These are phyloP conservation scores for Lasioglossum figueresi DNA, from an alignment of 2,888 invertebrate species.

Conservation along the genomic window DNA sequence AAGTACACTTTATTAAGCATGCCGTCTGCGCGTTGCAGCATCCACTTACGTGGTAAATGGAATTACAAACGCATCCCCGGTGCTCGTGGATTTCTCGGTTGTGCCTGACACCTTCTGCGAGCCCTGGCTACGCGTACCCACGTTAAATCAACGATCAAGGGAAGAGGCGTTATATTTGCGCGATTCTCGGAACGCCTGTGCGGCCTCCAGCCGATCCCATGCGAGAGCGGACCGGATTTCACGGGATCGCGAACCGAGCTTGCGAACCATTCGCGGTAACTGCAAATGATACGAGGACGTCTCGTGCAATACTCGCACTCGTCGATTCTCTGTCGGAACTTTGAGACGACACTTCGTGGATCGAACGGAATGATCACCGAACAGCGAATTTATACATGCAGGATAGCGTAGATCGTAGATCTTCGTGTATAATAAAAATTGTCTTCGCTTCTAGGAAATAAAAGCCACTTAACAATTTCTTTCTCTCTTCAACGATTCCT, in stretches of 20 bases:
- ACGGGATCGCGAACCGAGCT: not conserved
- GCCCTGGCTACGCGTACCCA: slow-evolving; percentile 37
- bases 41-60: slow-evolving; percentile 77
- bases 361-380: not conserved
- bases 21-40: slow-evolving; percentile 74
- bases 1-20: slow-evolving; percentile 79
- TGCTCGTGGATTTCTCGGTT: slow-evolving; percentile 49
- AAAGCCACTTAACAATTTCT: too few relatives aligned
- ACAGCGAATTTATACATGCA: not conserved
- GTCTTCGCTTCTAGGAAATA: too few relatives aligned
- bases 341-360: not conserved
- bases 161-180: slow-evolving; percentile 45
- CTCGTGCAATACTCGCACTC: not conserved
- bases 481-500: too few relatives aligned
- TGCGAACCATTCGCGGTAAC: not conserved
- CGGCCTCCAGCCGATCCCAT: not conserved
- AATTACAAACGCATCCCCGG: slow-evolving; percentile 78
- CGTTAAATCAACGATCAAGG: slow-evolving; percentile 53
- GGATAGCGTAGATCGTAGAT: not conserved
- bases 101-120: slow-evolving; percentile 61
- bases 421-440: too few relatives aligned
- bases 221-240: not conserved
- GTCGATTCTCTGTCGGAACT: not conserved
- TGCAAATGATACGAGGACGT: not conserved
- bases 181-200: slow-evolving; percentile 22